These are phyloP conservation scores for Lithobates pipiens DNA, from an alignment of 2,797 vertebrate species.

Conservation along the genomic window DNA sequence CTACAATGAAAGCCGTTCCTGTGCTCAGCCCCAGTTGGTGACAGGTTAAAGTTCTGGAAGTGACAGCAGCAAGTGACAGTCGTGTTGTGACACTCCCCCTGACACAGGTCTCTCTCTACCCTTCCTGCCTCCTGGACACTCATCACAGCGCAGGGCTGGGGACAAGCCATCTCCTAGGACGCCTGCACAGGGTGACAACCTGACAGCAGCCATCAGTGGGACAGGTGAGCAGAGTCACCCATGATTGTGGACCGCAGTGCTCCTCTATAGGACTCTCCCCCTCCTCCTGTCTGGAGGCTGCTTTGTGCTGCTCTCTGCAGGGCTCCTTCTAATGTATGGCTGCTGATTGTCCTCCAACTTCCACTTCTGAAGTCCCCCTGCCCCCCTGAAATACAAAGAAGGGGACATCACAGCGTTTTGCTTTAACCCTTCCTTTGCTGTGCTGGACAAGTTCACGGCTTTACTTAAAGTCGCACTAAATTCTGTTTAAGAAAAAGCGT, in stretches of 20 bases:
- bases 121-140: constrained; percentile 21
- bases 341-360: constrained; percentile 28
- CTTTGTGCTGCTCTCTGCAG: constrained; percentile 19
- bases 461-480: too few species aligned
- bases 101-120: constrained; percentile 28
- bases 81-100: constrained; percentile 31
- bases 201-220: too few species aligned
- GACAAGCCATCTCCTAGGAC: not conserved
- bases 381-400: constrained; percentile 18
- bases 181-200: constrained; percentile 16
- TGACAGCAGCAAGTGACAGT: constrained; percentile 31
- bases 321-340: constrained; percentile 28
- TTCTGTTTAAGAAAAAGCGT: too few species aligned
- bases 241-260: not conserved
- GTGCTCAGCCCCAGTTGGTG: not conserved
- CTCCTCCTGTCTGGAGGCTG: not conserved
- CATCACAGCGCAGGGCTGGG: not conserved
- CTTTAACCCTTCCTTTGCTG: not conserved
- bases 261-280: too few species aligned
- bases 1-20: not conserved
- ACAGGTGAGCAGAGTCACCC: not conserved
- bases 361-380: constrained; percentile 7
- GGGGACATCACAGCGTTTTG: not conserved
- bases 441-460: too few species aligned
- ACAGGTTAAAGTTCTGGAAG: not conserved